phyloP scores from a whole-genome alignment of 1,140 invertebrate species.

The Oncopeltus fasciatus region DNA sequence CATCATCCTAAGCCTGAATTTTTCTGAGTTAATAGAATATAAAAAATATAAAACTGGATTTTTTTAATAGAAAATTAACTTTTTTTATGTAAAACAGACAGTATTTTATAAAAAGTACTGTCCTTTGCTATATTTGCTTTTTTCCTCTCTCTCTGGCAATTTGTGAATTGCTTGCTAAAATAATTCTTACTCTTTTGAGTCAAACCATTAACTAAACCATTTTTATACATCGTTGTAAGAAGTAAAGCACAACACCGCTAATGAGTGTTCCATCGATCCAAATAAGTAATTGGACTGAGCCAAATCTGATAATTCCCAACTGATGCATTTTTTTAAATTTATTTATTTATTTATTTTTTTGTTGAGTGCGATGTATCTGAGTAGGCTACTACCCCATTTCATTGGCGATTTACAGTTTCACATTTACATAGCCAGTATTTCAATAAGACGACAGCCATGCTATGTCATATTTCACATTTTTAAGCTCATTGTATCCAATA shows the following conservation, averaged over 20 bases:
- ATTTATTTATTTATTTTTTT: too few species aligned
- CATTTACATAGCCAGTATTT: too few species aligned
- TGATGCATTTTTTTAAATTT: too few species aligned
- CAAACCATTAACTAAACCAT: not conserved
- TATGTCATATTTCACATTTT: too few species aligned
- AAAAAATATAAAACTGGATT: too few species aligned
- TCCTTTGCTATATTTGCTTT: not conserved
- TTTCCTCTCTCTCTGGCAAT: not conserved
- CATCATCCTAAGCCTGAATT: too few species aligned
- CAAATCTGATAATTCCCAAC: not conserved
- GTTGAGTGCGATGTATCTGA: too few species aligned
- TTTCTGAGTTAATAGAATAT: too few species aligned
- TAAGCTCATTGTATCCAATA: too few species aligned
- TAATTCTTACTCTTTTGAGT: not conserved
- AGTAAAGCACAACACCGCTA: not conserved
- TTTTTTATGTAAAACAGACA: not conserved
- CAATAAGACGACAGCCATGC: too few species aligned
- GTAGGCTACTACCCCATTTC: too few species aligned
- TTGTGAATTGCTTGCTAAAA: not conserved
- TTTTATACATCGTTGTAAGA: not conserved
- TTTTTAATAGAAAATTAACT: not conserved
- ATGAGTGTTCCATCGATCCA: not conserved
- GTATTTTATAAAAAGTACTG: not conserved
- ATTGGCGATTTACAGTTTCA: too few species aligned
- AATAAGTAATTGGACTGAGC: not conserved